Base-by-base conservation (phyloP, 2,797 vertebrate genomes). In the Octomys mimax region DNA sequence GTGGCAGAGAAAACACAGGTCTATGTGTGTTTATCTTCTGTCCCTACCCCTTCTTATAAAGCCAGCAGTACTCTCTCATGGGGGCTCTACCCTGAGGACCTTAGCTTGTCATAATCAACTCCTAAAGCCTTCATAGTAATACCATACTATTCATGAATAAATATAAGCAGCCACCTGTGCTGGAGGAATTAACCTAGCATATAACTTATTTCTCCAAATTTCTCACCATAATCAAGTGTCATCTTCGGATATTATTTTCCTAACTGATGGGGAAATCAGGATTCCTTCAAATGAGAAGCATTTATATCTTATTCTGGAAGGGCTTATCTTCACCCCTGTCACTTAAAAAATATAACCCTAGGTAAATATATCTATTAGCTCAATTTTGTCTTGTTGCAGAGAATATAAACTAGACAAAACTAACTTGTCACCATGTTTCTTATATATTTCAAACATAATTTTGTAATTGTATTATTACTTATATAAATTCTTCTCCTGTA, bases 271-370 rank as follows among this genome's bases (percentile, higher is more conserved):
- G 16, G 31, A 93, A 95, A 75, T 2, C 12, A 83, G 33, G 36
- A 82, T 1, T 1, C 39, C 22, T 42, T 0, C 2, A 85, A 82
- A 92, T 21, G 16, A 2, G 42, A 5, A 28, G 7, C 3, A 89
- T 52, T 12, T 66, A 33, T 36, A 11, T 28, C 46, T 71, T 42
- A 77, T 2, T 59, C 52, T 42, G 42, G 24, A 93, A 24, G 2
- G 26, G 21, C 66, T 84, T 70, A 49, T 89, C 91, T 93, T 68
- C 18, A 42, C 5, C 0, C 5, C 6, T 64, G 31, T 52, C 5
- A 16, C n/a, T 81, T 92, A 52, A 78, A 91, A 88, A 83, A 36
- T 62, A 28, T 77, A 77, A 95, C 36, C 13, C 57, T 11, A 77
- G 59, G 1, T 66, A 84, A 77, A 8, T 36, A 61, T 64, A 71